Conservation (phyloP, 1,140 invertebrate genomes). For the Drepana arcuata region DNA sequence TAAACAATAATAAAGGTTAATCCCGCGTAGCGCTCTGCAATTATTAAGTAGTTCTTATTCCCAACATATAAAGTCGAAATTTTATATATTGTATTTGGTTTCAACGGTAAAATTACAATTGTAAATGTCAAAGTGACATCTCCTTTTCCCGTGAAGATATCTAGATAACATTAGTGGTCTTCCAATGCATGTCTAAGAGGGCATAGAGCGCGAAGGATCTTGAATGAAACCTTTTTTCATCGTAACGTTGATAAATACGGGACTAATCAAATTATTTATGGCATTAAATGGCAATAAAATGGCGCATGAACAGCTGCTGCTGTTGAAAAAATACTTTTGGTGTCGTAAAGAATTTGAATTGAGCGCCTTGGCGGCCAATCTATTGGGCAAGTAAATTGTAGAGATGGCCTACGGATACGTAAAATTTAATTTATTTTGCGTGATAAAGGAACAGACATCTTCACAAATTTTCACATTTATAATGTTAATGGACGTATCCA, state of each 20-base stretch:
- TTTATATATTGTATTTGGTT: slow-evolving; percentile 1
- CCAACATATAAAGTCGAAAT: not conserved
- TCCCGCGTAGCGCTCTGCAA: slow-evolving; percentile 33
- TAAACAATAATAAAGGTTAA: slow-evolving; percentile 49
- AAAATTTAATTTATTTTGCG: no score
- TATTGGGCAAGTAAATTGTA: no score
- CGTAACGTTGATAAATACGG: slow-evolving; percentile 63
- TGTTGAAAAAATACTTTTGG: not conserved
- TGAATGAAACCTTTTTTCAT: slow-evolving; percentile 58
- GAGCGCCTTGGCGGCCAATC: no score
- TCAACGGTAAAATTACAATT: not conserved
- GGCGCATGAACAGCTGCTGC: slow-evolving; percentile 40
- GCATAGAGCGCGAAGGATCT: slow-evolving; percentile 22
- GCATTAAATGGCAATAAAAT: slow-evolving; percentile 62
- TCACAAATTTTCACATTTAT: no score
- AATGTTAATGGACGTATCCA: no score
- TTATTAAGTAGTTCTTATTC: not conserved
- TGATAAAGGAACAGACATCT: no score
- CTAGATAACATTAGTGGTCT: slow-evolving; percentile 69
- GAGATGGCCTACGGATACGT: no score
- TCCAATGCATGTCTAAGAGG: slow-evolving; percentile 39
- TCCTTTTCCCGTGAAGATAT: slow-evolving; percentile 48
- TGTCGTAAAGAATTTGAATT: no score
- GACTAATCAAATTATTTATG: slow-evolving; percentile 71
- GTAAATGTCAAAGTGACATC: slow-evolving; percentile 33